Evolutionary conservation across 2,113 vertebrate genomes (phyloP).

Genomic region (Dascyllus trimaculatus): DNA sequence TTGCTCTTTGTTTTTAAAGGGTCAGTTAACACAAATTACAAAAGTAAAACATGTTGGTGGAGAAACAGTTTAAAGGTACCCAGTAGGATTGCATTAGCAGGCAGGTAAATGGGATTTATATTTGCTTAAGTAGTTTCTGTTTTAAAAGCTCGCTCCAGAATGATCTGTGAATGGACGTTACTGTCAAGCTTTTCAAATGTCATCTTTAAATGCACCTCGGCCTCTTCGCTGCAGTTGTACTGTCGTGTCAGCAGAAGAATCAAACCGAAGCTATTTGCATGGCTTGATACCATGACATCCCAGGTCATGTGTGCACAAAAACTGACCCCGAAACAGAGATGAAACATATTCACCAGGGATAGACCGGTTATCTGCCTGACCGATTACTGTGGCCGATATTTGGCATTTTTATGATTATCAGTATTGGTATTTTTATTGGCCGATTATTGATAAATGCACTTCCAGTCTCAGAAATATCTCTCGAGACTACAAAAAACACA

Average conservation of each 20-base stretch:
- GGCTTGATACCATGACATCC: not conserved
- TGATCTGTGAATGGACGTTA: conserved; percentile 2
- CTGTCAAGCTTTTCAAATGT: conserved; percentile 20
- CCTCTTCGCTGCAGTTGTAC: not conserved
- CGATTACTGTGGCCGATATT: no score
- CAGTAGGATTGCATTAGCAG: no score
- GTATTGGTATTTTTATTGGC: no score
- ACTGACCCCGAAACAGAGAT: not conserved
- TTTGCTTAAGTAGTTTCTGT: not conserved
- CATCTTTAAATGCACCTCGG: conserved; percentile 9
- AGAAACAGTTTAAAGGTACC: no score
- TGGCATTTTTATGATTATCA: no score
- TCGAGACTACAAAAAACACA: no score
- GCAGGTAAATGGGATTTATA: no score
- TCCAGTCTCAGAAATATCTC: no score
- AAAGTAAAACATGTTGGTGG: not conserved
- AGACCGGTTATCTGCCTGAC: no score
- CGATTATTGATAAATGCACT: no score
- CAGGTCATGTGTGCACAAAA: not conserved
- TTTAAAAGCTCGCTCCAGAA: not conserved
- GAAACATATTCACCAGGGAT: not conserved
- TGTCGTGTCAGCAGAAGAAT: not conserved
- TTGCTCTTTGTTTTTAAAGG: conserved; percentile 9
- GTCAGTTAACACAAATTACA: conserved; percentile 18
- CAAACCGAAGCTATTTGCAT: not conserved